phyloP scores from a whole-genome alignment of 2,888 invertebrate species.

The Lasioglossum marginatum region DNA sequence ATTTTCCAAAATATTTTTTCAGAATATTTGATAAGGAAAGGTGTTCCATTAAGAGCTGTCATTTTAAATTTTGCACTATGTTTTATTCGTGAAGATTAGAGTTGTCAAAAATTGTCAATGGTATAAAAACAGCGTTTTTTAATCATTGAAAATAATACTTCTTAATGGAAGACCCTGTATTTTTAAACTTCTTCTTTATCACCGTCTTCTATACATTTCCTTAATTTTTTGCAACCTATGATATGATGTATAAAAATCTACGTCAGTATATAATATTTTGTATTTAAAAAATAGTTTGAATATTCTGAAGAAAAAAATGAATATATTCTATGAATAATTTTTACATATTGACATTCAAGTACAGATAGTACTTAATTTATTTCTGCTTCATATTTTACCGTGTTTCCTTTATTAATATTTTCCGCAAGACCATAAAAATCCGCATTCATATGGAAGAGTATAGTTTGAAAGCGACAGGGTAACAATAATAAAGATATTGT shows the following conservation, averaged over 20 bases:
- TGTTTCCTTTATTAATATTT: not conserved
- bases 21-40: too few species aligned
- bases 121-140: too few species aligned
- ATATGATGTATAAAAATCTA: too few species aligned
- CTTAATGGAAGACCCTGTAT: not conserved
- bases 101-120: too few species aligned
- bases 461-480: not conserved
- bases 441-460: not conserved
- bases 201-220: too few species aligned
- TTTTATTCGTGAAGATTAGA: too few species aligned
- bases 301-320: not conserved
- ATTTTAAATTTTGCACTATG: too few species aligned
- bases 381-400: not conserved
- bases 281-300: not conserved
- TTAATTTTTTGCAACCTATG: too few species aligned
- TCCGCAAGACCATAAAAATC: not conserved
- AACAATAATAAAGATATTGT: not conserved
- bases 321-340: not conserved
- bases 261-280: not conserved
- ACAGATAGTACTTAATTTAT: not conserved
- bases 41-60: too few species aligned
- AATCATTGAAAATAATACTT: too few species aligned
- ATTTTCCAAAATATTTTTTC: too few species aligned
- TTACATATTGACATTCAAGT: not conserved
- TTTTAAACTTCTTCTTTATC: not conserved